Evolutionary conservation across 1,140 invertebrate genomes (phyloP), one percentile per base, ranked within the genome.

Genomic region (Ceratosolen fusciceps): DNA sequence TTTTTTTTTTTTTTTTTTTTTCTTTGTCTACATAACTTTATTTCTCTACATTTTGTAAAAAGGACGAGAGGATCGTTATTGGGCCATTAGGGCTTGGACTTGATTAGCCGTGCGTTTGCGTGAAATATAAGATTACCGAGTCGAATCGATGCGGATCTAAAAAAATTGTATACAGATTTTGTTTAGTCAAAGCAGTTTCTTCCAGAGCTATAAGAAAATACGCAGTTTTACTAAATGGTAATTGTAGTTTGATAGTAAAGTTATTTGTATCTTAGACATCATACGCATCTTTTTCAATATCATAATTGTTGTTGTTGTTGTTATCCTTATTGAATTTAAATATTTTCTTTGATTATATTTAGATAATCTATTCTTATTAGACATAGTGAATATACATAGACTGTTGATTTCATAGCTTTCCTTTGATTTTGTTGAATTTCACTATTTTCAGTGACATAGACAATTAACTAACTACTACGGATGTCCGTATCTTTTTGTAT

Each of bases 1-100:
- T 60, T 60, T 60, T 29, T 60, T 60, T 60, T 29, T 60, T 60
- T 60, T 12, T 60, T 56, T 52, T 52, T 21, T 16, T 52, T 52
- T 21, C 14, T 43, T 43, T 43, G 12, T 43, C 5, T 43, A 43
- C 12, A 43, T n/a, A n/a, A n/a, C n/a, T n/a, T 43, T 43, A 43
- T 43, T 52, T 52, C 9, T 52, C n/a, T n/a, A n/a, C n/a, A n/a
- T 52, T 52, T 52, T 52, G 49, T 52, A 52, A 52, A 52, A 52
- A 52, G 14, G 26, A 56, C 3, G 24, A 26, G 7, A 26, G 7
- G 26, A 56, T 24, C n/a, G n/a, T n/a, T 26, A 56, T 56, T 56
- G 5, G 7, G 26, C 26, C 26, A 4, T 56, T 56, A 26, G 24
- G 54, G 5, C 24, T 26, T 56, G 24, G 12, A 56, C 54, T 52